Base-by-base conservation (phyloP, 2,113 vertebrate species). In the Crotophaga sulcirostris region DNA sequence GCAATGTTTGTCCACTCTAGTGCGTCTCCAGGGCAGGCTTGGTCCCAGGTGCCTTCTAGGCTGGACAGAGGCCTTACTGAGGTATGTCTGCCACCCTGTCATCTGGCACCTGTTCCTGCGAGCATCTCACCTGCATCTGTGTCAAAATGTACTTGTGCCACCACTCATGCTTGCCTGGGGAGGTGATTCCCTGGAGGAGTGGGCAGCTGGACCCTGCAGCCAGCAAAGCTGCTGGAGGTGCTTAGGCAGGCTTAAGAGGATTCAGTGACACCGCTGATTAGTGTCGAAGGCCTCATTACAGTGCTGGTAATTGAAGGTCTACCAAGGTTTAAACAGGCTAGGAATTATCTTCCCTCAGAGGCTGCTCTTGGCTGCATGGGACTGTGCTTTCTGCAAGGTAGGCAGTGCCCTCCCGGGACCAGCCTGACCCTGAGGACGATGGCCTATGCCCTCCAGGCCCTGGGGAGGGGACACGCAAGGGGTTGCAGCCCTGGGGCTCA, bases 221-320 rank as follows among this genome's bases (percentile, higher is more conserved):
- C 55, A 69, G 80, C 64, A 96, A 96, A 97, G 97, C 96, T 89
- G 87, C 88, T 92, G 93, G 91, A 97, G 85, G 75, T 2, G 72
- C 96, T 97, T 97, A 97, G 84, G 94, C 86, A 75, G 49, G 75
- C 31, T 0, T 97, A 97, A 97, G 96, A 95, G 90, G 96, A 97
- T 97, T 97, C 3, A 5, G 75, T 96, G 96, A 96, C 96, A 96
- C 77, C 0, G 7, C 90, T 92, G 93, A 97, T 97, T 97, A 97
- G 91, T 19, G 89, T 90, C 0, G 36, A 96, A 88, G 93, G 67
- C 87, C 84, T 97, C 94, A 92, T 96, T 96, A 97, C 0, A 0
- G 51, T 20, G 72, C 55, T 93, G 74, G 20, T 90, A 94, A 95
- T 84, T 95, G 94, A 92, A 96, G 80, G 77, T 95, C 92, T 91